phyloP scores from a whole-genome alignment of 2,888 invertebrate genomes.

The Drosophila kuntzei region DNA sequence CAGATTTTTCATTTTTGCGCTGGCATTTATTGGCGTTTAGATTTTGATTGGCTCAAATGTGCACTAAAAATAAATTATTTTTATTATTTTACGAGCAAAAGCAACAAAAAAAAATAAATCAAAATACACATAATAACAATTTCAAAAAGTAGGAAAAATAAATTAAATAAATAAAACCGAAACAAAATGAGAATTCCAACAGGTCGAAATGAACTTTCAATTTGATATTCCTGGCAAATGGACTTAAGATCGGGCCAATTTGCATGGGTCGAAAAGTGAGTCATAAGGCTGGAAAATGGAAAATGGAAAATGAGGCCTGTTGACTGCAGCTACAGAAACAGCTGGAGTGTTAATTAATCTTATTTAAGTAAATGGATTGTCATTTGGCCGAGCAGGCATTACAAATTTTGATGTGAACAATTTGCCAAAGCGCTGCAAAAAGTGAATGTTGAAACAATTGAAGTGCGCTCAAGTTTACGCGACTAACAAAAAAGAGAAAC shows the following conservation, averaged over 20 bases:
- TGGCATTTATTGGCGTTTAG: constrained; percentile 75
- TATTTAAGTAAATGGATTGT: constrained; percentile 73
- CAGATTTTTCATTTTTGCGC: constrained; percentile 58
- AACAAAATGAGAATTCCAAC: constrained; percentile 21
- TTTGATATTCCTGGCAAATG: constrained; percentile 31
- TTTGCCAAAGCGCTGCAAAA: constrained; percentile 40
- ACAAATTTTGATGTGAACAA: constrained; percentile 63
- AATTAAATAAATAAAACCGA: constrained; percentile 14
- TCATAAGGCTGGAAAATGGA: constrained; percentile 33
- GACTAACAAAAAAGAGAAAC: constrained; percentile 5
- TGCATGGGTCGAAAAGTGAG: constrained; percentile 39
- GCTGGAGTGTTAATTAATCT: constrained; percentile 74
- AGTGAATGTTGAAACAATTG: constrained; percentile 77
- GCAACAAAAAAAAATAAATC: not conserved
- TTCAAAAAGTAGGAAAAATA: constrained; percentile 8
- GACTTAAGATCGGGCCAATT: constrained; percentile 18
- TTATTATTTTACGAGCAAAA: constrained; percentile 53
- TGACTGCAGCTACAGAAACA: constrained; percentile 34
- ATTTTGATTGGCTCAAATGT: constrained; percentile 71
- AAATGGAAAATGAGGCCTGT: constrained; percentile 54
- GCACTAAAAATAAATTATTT: constrained; percentile 65
- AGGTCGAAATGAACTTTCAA: constrained; percentile 54
- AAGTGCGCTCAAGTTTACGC: constrained; percentile 54
- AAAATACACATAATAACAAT: not conserved
- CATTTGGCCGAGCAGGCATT: constrained; percentile 57